A percentile compares a stretch with the other conserved stretches of the same genome.
phyloP scores from a whole-genome alignment of 2,888 invertebrate species.

The Leptopilina drosophilae region DNA sequence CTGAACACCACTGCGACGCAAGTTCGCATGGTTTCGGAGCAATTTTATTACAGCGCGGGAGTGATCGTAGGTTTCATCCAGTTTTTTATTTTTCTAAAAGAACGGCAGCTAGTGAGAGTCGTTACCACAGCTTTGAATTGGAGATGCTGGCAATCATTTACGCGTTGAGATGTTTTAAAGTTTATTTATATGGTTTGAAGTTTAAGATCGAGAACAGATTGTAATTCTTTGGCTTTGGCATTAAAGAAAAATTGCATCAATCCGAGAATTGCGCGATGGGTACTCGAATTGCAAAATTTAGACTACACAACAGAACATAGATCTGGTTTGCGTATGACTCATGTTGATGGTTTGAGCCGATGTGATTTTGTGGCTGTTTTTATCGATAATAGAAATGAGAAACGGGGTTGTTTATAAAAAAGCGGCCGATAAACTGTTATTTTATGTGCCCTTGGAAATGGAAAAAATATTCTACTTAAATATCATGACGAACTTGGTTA shows the following conservation, averaged over 20 bases:
- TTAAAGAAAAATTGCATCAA: constrained; percentile 64
- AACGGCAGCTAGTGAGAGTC: no score
- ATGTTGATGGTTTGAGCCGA: constrained; percentile 62
- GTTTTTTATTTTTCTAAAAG: no score
- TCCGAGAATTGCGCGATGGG: constrained; percentile 31
- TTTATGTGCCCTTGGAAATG: constrained; percentile 38
- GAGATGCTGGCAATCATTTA: no score
- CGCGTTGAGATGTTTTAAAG: no score
- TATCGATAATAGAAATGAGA: constrained; percentile 40
- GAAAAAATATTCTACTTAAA: constrained; percentile 35
- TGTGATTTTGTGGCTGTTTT: constrained; percentile 28
- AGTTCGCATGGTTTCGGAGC: no score
- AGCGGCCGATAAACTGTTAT: constrained; percentile 7
- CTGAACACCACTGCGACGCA: no score
- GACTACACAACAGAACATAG: constrained; percentile 58
- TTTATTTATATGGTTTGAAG: neutral
- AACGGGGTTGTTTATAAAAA: constrained; percentile 34
- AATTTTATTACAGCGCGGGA: no score
- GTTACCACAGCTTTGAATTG: no score
- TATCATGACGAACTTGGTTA: constrained; percentile 53
- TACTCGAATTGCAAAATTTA: constrained; percentile 54
- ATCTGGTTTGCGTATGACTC: constrained; percentile 39
- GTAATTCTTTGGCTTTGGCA: constrained; percentile 46
- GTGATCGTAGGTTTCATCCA: no score
- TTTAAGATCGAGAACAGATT: constrained; percentile 24